Conservation (phyloP, 2,113 vertebrate genomes). For the Agapornis roseicollis region DNA sequence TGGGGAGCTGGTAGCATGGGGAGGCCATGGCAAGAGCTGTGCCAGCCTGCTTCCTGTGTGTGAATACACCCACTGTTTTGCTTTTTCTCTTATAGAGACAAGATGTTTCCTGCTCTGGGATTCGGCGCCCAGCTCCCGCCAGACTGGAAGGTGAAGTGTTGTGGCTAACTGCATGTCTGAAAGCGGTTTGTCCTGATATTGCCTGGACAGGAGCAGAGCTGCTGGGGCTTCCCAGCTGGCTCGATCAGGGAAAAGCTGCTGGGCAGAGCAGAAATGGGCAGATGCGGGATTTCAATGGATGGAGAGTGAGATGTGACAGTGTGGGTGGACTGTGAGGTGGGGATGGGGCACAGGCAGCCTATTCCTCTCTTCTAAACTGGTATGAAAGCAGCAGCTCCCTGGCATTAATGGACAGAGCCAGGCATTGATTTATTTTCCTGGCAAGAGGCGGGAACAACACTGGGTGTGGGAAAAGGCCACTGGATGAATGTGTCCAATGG, state of each 20-base stretch:
- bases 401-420: not conserved
- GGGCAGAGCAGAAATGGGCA: not conserved
- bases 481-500: not conserved
- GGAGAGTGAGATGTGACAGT: not conserved
- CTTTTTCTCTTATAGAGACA: slow-evolving; percentile 83
- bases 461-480: not conserved
- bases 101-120: slow-evolving; percentile 98
- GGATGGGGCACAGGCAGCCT: not conserved
- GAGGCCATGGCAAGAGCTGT: not conserved
- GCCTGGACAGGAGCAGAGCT: not conserved
- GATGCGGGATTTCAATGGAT: not conserved
- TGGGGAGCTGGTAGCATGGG: not conserved
- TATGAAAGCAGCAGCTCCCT: not conserved
- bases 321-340: not conserved
- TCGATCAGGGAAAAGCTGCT: not conserved
- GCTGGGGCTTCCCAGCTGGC: not conserved
- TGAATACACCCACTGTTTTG: not conserved
- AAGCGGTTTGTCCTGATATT: not conserved
- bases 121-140: slow-evolving; percentile 96
- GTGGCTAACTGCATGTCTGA: not conserved
- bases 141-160: slow-evolving; percentile 92
- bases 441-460: not conserved
- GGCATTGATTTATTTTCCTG: not conserved
- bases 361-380: not conserved
- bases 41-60: not conserved